Percentiles rank a stretch among this genome's conserved stretches.
Conservation (phyloP, 2,797 vertebrate species). For the Pseudomugil tenellus region DNA sequence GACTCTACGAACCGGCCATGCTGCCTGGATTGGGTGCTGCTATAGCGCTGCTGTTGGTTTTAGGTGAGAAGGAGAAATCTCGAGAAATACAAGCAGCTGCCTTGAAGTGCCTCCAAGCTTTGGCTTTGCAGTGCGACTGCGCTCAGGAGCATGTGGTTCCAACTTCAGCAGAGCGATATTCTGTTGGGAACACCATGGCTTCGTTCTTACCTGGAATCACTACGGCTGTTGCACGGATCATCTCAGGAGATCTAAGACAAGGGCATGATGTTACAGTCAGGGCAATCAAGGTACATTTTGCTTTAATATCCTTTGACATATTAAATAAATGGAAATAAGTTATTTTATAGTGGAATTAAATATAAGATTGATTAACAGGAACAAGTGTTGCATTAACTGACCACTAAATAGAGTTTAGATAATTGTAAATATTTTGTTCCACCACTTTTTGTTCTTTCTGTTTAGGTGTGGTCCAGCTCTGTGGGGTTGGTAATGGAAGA, state of each 20-base stretch:
- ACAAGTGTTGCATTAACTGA: not conserved
- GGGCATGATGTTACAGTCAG: slow-evolving; percentile 84
- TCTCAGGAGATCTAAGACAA: slow-evolving; percentile 90
- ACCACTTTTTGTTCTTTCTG: not conserved
- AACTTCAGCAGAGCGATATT: slow-evolving; percentile 67
- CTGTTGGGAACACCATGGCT: slow-evolving; percentile 86
- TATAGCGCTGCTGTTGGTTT: slow-evolving; percentile 87
- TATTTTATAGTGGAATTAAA: too few species aligned
- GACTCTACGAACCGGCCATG: slow-evolving; percentile 85
- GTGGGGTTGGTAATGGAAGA: slow-evolving; percentile 89
- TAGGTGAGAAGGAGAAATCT: slow-evolving; percentile 88
- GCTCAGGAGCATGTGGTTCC: slow-evolving; percentile 71
- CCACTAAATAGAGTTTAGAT: not conserved
- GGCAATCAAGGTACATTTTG: slow-evolving; percentile 81
- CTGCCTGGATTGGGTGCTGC: slow-evolving; percentile 90
- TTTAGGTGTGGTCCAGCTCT: slow-evolving; percentile 82
- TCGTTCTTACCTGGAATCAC: slow-evolving; percentile 93
- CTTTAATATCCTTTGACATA: too few species aligned
- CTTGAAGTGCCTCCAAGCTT: slow-evolving; percentile 85
- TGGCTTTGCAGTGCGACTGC: slow-evolving; percentile 89
- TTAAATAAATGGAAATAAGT: too few species aligned
- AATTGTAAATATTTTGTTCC: not conserved
- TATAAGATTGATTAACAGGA: too few species aligned
- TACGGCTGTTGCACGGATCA: slow-evolving; percentile 80
- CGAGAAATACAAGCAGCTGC: slow-evolving; percentile 85